These are phyloP conservation scores for Nowickia ferox DNA, from an alignment of 2,888 invertebrate species.

Conservation along the genomic window DNA sequence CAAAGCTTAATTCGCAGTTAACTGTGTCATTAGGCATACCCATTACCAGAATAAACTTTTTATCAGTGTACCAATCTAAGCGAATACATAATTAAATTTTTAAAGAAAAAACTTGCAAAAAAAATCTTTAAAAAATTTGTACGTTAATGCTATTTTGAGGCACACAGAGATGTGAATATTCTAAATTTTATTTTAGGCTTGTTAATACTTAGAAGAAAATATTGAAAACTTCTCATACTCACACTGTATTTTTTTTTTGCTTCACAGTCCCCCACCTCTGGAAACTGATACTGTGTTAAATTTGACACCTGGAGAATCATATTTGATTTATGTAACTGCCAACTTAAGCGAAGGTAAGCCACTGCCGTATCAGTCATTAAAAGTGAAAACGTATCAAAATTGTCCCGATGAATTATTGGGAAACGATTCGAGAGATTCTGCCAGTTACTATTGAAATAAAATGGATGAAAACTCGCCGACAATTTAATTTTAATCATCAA, in stretches of 20 bases:
- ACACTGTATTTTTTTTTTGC: constrained; percentile 1
- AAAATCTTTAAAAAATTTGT: no score
- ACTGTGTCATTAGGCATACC: no score
- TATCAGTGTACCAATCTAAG: no score
- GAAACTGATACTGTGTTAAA: constrained; percentile 83
- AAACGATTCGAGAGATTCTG: constrained; percentile 78
- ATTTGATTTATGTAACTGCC: constrained; percentile 85
- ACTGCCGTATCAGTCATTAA: constrained; percentile 85
- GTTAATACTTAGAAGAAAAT: no score
- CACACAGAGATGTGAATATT: background rate
- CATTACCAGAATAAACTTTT: no score
- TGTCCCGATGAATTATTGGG: constrained; percentile 76
- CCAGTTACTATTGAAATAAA: constrained; percentile 76
- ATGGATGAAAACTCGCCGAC: background rate
- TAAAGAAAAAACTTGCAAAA: no score
- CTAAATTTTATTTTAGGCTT: no score
- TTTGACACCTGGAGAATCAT: constrained; percentile 84
- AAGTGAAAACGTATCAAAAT: constrained; percentile 78
- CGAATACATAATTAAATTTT: no score
- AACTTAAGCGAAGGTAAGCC: constrained; percentile 85
- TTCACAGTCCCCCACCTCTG: constrained; percentile 81
- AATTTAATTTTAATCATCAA: constrained; percentile 10
- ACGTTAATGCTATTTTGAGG: background rate
- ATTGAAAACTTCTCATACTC: no score
- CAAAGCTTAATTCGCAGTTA: no score